Base-by-base conservation (phyloP, 2,888 invertebrate genomes). In the Darwinula stevensoni region DNA sequence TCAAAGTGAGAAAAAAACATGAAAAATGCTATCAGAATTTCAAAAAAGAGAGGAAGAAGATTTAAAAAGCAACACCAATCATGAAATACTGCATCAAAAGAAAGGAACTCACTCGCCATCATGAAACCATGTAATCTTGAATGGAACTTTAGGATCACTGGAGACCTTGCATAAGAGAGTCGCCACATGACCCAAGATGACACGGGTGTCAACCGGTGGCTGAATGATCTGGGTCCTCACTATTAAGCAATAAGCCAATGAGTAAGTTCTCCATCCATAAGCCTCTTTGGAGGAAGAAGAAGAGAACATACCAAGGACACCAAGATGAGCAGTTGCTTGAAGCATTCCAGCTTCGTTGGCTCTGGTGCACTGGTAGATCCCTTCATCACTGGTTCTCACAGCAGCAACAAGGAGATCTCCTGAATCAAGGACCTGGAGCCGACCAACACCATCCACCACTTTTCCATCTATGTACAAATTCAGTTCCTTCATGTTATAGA, bases 301-400 rank as follows among this genome's bases (percentile, higher is more conserved):
- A n/a, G n/a, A n/a, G n/a, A n/a, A n/a, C n/a, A n/a, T n/a, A n/a
- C n/a, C n/a, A n/a, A n/a, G n/a, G n/a, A n/a, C n/a, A n/a, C n/a
- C n/a, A n/a, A n/a, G n/a, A n/a, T n/a, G n/a, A n/a, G n/a, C n/a
- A n/a, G n/a, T n/a, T n/a, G n/a, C n/a, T n/a, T n/a, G n/a, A n/a
- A n/a, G n/a, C n/a, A n/a, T n/a, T n/a, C 91, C 94, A 2, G 78
- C 91, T 43, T 69, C 68, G 48, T 88, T 94, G 33, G 59, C 59
- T 1, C 80, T 82, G 43, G 84, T 66, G 49, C 94, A 94, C 51
- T 94, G 91, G 47, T 76, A 91, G 62, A 91, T 73, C 30, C 86
- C 91, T 38, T 75, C 71, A 51, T 88, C 84, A 38, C 67, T 66
- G 51, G 75, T 68, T 41, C 66, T 62, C 29, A 86, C 57, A 44